Base-by-base conservation (phyloP, 2,888 invertebrate genomes). In the Drosophila stalkeri region DNA sequence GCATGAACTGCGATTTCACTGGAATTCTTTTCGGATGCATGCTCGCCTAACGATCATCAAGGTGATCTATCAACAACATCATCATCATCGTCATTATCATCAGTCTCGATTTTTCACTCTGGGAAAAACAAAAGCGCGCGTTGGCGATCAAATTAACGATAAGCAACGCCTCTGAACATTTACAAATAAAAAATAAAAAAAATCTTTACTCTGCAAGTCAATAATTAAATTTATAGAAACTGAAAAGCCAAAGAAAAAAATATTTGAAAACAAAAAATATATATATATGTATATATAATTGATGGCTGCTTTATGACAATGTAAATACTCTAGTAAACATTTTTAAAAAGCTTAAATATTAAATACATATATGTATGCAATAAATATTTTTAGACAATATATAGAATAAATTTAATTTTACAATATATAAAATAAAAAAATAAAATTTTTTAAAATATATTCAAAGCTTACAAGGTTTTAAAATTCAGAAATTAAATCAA, bases 71-170 rank as follows among this genome's bases (percentile, higher is more conserved):
- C 83, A 77, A 65, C 68, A 76, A 65, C 59, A 64, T 67, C 47
- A 75, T 47, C 39, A 79, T 55, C 14, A 69, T 46, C 14, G 59
- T 27, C 37, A 20, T 52, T 31, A 70, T 55, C 31, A 60, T 64
- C 69, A 72, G 20, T 9, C 14, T 35, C 8, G 35, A 12, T 78
- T 65, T 65, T 27, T 27, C 35, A 64, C 43, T 80, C 80, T 80
- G 88, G 86, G 85, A 86, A 89, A 77, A 68, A 46, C 64, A 74
- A 82, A 88, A 86, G 81, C 77, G 77, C 81, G 77, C 84, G 86
- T 86, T 82, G 90, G 86, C 90, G 86, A 90, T 86, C 59, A 81
- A 86, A 88, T 88, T 83, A 76, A 73, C 72, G 86, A 86, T 86
- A 86, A 90, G 75, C 52, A 79, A 79, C 75, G 80, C 80, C 76